Evolutionary conservation across 37 sponge, comb jelly and placozoan genomes (phyloP).

Genomic region (Haliclona indistincta): DNA sequence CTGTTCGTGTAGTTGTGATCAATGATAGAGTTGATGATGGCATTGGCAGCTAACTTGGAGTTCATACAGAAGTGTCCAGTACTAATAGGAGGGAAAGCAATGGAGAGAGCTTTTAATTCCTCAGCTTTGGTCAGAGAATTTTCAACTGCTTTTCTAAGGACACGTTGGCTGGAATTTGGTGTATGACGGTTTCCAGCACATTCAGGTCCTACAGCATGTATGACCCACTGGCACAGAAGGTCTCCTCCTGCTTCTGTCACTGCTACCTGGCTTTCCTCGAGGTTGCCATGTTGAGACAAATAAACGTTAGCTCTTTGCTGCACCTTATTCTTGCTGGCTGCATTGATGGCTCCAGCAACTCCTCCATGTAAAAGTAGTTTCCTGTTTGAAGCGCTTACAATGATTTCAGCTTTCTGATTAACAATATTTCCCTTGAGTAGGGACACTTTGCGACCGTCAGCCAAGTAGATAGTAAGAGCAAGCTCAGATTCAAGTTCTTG

Average conservation of each 20-base stretch:
- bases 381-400: conserved; percentile 11
- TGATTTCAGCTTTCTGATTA: not conserved
- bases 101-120: not conserved
- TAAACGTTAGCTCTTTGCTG: conserved; percentile 1
- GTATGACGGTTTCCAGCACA: not conserved
- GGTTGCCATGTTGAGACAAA: not conserved
- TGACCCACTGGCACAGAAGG: conserved; percentile 12
- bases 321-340: conserved; percentile 1
- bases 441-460: not conserved
- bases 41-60: not conserved
- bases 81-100: conserved; percentile 10
- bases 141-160: not conserved
- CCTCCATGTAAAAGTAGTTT: not conserved
- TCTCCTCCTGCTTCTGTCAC: conserved; percentile 6
- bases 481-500: not conserved
- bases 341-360: not conserved
- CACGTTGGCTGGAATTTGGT: not conserved
- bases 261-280: not conserved
- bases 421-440: conserved; percentile 1
- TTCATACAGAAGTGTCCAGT: conserved; percentile 1
- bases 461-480: not conserved
- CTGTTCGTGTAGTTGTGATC: not conserved
- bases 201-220: conserved; percentile 19
- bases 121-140: conserved; percentile 2
- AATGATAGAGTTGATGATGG: not conserved